These are phyloP conservation scores for Myathropa florea DNA, from an alignment of 2,888 invertebrate species.

Conservation along the genomic window DNA sequence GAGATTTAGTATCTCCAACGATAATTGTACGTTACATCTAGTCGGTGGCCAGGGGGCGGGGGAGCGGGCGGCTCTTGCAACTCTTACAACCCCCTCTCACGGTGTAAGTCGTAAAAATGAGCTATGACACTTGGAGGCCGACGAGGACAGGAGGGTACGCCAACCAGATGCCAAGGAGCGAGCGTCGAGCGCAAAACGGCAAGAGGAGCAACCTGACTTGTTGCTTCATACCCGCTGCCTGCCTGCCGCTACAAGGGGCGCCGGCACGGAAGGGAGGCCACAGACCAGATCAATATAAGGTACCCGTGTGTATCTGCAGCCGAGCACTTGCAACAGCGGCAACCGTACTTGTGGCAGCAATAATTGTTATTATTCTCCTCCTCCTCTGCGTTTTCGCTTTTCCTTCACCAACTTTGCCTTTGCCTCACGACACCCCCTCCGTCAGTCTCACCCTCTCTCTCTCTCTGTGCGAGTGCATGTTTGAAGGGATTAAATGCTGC, in stretches of 20 bases:
- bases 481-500: constrained; percentile 38
- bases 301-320: constrained; percentile 22
- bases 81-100: neutral
- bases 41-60: neutral
- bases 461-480: too few relatives aligned
- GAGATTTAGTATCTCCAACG: constrained; percentile 57
- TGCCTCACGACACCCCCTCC: too few relatives aligned
- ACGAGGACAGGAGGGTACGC: neutral
- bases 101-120: constrained; percentile 63
- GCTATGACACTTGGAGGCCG: constrained; percentile 46
- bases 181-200: neutral
- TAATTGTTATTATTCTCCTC: constrained; percentile 57
- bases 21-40: constrained; percentile 67
- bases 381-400: neutral
- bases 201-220: constrained; percentile 63
- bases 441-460: too few relatives aligned
- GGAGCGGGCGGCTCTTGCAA: neutral
- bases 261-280: neutral
- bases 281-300: constrained; percentile 38
- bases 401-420: neutral
- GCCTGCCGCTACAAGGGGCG: neutral
- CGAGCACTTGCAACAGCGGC: constrained; percentile 52
- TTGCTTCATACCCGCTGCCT: constrained; percentile 66
- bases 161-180: neutral
- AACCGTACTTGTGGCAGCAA: constrained; percentile 45